phyloP scores from a whole-genome alignment of 2,797 vertebrate species.

The Chromis chromis region DNA sequence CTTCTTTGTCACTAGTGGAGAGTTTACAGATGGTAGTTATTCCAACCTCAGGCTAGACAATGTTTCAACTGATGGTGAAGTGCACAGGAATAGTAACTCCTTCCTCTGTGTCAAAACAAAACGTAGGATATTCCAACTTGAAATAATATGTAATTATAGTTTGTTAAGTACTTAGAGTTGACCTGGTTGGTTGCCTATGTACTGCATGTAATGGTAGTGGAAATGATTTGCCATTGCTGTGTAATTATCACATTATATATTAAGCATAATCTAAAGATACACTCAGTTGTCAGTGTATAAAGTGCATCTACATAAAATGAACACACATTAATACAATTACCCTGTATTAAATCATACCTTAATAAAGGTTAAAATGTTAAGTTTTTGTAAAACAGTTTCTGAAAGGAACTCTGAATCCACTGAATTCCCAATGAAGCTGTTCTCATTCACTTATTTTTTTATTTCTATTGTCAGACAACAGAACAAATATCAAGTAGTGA shows the following conservation, averaged over 20 bases:
- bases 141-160: constrained; percentile 1
- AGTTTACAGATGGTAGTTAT: constrained; percentile 18
- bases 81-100: constrained; percentile 10
- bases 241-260: neutral
- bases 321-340: too few relatives aligned
- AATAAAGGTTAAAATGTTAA: neutral
- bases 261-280: constrained; percentile 11
- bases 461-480: too few relatives aligned
- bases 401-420: neutral
- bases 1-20: constrained; percentile 28
- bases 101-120: constrained; percentile 20
- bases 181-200: constrained; percentile 5
- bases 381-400: too few relatives aligned
- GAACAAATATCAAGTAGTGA: too few relatives aligned
- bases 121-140: neutral
- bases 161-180: neutral
- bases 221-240: neutral
- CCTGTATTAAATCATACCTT: neutral
- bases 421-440: neutral
- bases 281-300: neutral
- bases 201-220: neutral
- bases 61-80: constrained; percentile 27
- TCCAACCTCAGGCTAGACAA: constrained; percentile 33
- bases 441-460: too few relatives aligned
- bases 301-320: too few relatives aligned